A percentile compares a stretch with the other conserved stretches of the same genome.
Evolutionary conservation across 2,113 vertebrate genomes (phyloP).

Genomic region (Carassius gibelio): DNA sequence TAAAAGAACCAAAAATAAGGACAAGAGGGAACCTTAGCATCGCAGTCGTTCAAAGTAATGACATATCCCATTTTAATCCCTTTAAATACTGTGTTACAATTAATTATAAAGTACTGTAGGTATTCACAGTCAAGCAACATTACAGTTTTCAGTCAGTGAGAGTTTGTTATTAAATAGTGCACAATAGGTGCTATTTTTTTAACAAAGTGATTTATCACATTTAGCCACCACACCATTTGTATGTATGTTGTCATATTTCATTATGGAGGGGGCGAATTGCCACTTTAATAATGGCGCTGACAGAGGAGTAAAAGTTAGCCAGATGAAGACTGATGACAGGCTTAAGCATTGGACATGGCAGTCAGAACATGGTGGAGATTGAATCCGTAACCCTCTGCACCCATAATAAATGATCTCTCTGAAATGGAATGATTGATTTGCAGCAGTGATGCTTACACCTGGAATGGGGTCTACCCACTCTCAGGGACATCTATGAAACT

Average conservation of each 20-base stretch:
- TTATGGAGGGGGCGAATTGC: constrained; percentile 90
- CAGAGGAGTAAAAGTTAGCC: constrained; percentile 78
- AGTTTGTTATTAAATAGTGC: constrained; percentile 68
- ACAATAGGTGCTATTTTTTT: constrained; percentile 76
- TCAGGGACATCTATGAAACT: constrained; percentile 31
- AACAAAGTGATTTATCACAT: constrained; percentile 89
- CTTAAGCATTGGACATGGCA: constrained; percentile 84
- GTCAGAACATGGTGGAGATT: constrained; percentile 85
- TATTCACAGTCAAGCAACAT: constrained; percentile 53
- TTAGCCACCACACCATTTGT: constrained; percentile 84
- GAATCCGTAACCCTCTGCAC: constrained; percentile 88
- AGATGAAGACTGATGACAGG: constrained; percentile 95
- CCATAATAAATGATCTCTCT: constrained; percentile 96
- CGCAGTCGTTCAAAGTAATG: not conserved
- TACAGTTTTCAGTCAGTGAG: constrained; percentile 59
- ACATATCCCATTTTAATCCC: not conserved
- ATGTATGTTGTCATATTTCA: constrained; percentile 91
- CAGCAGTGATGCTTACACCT: constrained; percentile 79
- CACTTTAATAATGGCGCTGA: constrained; percentile 86
- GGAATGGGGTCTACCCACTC: constrained; percentile 69
- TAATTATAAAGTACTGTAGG: constrained; percentile 50
- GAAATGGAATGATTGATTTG: constrained; percentile 96
- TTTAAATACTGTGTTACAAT: not conserved
- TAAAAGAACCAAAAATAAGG: constrained; percentile 14
- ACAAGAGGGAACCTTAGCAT: not conserved